Conservation (phyloP, 1,140 invertebrate species). For the Parapsyche elsis region DNA sequence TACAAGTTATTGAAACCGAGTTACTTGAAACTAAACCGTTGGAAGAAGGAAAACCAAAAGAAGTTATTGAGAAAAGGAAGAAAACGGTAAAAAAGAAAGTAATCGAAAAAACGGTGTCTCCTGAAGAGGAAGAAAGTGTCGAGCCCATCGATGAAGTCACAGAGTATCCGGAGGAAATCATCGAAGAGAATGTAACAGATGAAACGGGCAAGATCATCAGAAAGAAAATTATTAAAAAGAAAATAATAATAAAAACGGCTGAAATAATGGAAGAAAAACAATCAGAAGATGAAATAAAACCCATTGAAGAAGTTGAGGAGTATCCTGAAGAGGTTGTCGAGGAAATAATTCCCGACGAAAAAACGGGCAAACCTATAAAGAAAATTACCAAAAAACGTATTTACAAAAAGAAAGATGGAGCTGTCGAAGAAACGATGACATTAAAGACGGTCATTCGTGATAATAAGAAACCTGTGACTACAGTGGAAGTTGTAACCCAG, state of each 20-base stretch:
- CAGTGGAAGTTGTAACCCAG: slow-evolving; percentile 51
- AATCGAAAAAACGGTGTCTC: slow-evolving; percentile 55
- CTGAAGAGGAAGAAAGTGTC: slow-evolving; percentile 47
- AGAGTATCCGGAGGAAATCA: background rate
- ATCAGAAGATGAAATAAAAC: background rate
- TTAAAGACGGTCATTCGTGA: slow-evolving; percentile 66
- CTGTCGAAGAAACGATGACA: slow-evolving; percentile 64
- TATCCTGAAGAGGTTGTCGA: slow-evolving; percentile 63
- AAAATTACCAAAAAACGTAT: slow-evolving; percentile 60
- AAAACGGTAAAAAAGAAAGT: slow-evolving; percentile 36
- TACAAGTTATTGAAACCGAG: slow-evolving; percentile 50
- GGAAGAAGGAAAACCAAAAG: background rate
- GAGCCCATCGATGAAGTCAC: slow-evolving; percentile 41
- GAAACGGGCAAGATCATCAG: slow-evolving; percentile 55
- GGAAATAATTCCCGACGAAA: slow-evolving; percentile 61
- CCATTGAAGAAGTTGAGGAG: slow-evolving; percentile 25
- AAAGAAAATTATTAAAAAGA: slow-evolving; percentile 54
- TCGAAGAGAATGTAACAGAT: slow-evolving; percentile 57
- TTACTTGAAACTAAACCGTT: slow-evolving; percentile 35
- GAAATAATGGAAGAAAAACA: slow-evolving; percentile 27
- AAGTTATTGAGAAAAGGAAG: slow-evolving; percentile 21
- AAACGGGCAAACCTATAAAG: slow-evolving; percentile 61
- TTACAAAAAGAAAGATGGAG: slow-evolving; percentile 62
- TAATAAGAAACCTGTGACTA: slow-evolving; percentile 61
- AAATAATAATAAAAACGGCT: slow-evolving; percentile 53